Percentiles rank a stretch among this genome's conserved stretches.
phyloP scores from a whole-genome alignment of 2,888 invertebrate species.

The Hypena proboscidalis region DNA sequence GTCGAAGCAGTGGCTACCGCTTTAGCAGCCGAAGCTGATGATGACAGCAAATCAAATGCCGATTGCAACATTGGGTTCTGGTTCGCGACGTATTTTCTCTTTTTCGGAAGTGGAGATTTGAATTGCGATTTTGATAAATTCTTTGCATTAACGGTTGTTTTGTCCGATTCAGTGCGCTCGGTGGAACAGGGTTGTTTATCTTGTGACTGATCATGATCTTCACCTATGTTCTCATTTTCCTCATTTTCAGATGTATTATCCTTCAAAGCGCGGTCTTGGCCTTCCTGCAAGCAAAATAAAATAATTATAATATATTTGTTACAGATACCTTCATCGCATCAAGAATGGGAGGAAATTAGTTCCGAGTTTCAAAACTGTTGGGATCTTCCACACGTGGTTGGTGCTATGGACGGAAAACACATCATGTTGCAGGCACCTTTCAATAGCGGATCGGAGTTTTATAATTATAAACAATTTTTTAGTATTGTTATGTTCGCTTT shows the following conservation, averaged over 20 bases:
- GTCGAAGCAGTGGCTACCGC: slow-evolving; percentile 24
- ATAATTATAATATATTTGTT: slow-evolving; percentile 21
- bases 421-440: slow-evolving; percentile 33
- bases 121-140: slow-evolving; percentile 22
- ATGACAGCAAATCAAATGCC: slow-evolving; percentile 23
- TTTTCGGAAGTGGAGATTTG: slow-evolving; percentile 25
- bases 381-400: slow-evolving; percentile 30
- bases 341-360: slow-evolving; percentile 15
- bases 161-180: slow-evolving; percentile 20
- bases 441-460: slow-evolving; percentile 39
- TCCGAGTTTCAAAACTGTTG: slow-evolving; percentile 21
- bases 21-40: slow-evolving; percentile 23
- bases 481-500: slow-evolving; percentile 35
- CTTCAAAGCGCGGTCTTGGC: slow-evolving; percentile 16
- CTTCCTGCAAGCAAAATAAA: slow-evolving; percentile 16
- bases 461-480: slow-evolving; percentile 45
- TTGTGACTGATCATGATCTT: slow-evolving; percentile 21
- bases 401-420: slow-evolving; percentile 43
- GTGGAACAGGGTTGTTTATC: slow-evolving; percentile 18
- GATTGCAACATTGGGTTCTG: slow-evolving; percentile 21
- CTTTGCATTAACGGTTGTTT: slow-evolving; percentile 23
- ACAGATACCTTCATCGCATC: slow-evolving; percentile 15
- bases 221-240: slow-evolving; percentile 22
- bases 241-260: slow-evolving; percentile 17
- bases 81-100: slow-evolving; percentile 23